These are phyloP conservation scores for Plecturocebus donacophilus DNA, from an alignment of 2,113 vertebrate genomes.

Conservation along the genomic window DNA sequence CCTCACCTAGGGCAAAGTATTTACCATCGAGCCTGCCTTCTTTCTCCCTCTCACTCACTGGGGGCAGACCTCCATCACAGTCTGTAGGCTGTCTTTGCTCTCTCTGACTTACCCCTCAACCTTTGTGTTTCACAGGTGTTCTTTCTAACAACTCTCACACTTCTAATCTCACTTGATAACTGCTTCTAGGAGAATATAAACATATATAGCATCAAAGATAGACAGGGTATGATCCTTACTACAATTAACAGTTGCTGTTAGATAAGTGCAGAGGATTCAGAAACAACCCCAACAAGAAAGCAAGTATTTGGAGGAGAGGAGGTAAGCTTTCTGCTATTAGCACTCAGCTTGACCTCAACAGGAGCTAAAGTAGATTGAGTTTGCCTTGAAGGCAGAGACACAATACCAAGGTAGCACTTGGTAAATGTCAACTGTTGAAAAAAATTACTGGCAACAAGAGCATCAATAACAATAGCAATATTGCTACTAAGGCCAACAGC, in stretches of 20 bases:
- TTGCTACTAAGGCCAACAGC: not conserved
- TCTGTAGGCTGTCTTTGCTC: not conserved
- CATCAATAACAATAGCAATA: not conserved
- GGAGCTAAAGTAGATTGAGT: not conserved
- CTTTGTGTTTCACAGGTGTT: not conserved
- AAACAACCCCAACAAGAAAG: not conserved
- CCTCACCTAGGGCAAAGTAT: not conserved
- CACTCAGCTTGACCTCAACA: not conserved
- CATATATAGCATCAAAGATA: not conserved
- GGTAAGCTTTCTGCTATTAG: not conserved
- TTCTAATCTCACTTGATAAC: not conserved
- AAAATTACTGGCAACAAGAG: not conserved
- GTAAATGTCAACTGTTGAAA: conserved; percentile 22
- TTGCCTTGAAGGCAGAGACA: not conserved
- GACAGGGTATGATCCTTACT: not conserved
- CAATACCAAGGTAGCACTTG: not conserved
- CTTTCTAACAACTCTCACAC: not conserved
- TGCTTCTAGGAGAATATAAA: not conserved
- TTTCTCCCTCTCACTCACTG: not conserved
- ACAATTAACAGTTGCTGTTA: not conserved
- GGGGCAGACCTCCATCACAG: not conserved
- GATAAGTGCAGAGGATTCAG: not conserved
- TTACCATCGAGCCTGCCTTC: not conserved
- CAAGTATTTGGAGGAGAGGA: not conserved
- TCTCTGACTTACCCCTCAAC: not conserved